Base-by-base conservation (phyloP, 2,113 vertebrate genomes). In the Spheniscus mendiculus region DNA sequence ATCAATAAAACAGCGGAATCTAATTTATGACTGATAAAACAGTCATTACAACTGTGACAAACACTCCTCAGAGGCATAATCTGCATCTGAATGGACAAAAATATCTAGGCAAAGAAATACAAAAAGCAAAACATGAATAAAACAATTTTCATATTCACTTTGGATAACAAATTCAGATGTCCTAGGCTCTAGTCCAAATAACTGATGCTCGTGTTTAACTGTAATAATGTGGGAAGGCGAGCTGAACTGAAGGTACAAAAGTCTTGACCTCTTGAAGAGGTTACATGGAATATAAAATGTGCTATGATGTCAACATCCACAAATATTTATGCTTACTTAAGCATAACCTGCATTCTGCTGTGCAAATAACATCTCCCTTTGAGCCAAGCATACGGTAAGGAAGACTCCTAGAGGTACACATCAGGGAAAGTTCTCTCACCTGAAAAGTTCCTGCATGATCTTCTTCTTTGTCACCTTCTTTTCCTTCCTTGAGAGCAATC, bases 381-480 rank as follows among this genome's bases (percentile, higher is more conserved):
- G 36, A 83, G 72, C 15, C 65, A 81, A 70, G 62, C 49, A 62
- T 4, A 8, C 8, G 27, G 9, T 8, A 22, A 59, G 61, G 12
- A 52, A 34, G 16, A 42, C 4, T 38, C 34, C 27, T 27, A 25
- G 27, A 38, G 9, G 9, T 9, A 63, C 1, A 12, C 30, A 10
- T 42, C 67, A 77, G 42, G 38, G 63, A 20, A 72, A 42, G 66
- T 36, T 70, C 23, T 85, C 98, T 98, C 97, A 99, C 99, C 99
- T 99, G 99, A 93, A 99, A 99, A 83, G 98, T 98, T 62, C 99
- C 99, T 12, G 98, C 98, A 11, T 99, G 99, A 96, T 99, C 99
- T 17, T 99, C 99, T 52, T 99, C 99, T 77, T 98, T 99, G 94
- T 99, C 99, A 26, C 99, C 99, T 62, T 99, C 99, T 93, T 98